Evolutionary conservation across 2,888 invertebrate species (phyloP).

Genomic region (Heliconius ethilla): DNA sequence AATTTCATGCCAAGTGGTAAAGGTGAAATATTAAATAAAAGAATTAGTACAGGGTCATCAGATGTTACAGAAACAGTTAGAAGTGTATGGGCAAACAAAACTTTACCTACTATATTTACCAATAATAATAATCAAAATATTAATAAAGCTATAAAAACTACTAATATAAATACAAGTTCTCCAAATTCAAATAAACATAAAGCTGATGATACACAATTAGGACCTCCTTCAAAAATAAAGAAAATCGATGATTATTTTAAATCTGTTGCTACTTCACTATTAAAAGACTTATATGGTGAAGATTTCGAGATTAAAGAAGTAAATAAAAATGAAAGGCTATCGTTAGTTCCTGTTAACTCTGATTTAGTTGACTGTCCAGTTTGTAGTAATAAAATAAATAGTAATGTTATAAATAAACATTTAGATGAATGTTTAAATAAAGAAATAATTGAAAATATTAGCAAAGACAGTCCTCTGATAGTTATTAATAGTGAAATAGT

Average conservation of each 20-base stretch:
- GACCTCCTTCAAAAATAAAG: slow-evolving; percentile 64
- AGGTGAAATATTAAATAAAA: slow-evolving; percentile 49
- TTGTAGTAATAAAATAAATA: slow-evolving; percentile 65
- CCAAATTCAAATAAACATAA: slow-evolving; percentile 57
- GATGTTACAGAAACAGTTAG: slow-evolving; percentile 52
- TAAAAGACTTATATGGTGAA: slow-evolving; percentile 73
- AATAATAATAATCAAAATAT: slow-evolving; percentile 23
- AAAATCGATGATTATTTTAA: slow-evolving; percentile 74
- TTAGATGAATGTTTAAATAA: slow-evolving; percentile 76
- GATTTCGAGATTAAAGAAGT: slow-evolving; percentile 60
- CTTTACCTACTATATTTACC: slow-evolving; percentile 37
- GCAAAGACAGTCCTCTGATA: slow-evolving; percentile 43
- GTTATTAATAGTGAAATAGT: slow-evolving; percentile 14
- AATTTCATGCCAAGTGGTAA: slow-evolving; percentile 50
- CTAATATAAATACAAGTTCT: slow-evolving; percentile 21
- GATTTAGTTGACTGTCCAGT: slow-evolving; percentile 74
- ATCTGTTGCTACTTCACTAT: slow-evolving; percentile 55
- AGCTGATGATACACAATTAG: slow-evolving; percentile 43
- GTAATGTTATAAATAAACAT: slow-evolving; percentile 68
- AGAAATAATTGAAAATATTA: slow-evolving; percentile 61
- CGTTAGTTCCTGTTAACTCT: slow-evolving; percentile 50
- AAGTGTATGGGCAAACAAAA: slow-evolving; percentile 57
- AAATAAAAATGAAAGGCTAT: slow-evolving; percentile 53
- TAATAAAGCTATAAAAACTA: slow-evolving; percentile 23
- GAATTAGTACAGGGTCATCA: slow-evolving; percentile 42